Percentiles rank a stretch among this genome's conserved stretches.
phyloP scores from a whole-genome alignment of 2,888 invertebrate genomes.

The Xestia c-nigrum region DNA sequence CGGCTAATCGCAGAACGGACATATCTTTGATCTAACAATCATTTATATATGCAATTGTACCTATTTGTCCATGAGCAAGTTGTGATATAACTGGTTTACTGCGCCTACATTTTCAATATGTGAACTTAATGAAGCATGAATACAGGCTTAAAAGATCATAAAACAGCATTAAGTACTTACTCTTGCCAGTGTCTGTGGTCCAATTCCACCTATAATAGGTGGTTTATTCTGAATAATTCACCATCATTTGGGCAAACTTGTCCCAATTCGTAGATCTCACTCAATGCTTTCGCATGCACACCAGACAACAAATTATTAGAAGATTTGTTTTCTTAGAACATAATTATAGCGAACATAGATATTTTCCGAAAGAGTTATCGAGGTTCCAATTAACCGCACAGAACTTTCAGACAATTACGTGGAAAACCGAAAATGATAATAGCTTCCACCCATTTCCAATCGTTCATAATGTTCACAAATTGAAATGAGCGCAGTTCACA shows the following conservation, averaged over 20 bases:
- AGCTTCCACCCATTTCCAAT: background rate
- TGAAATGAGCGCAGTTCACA: conserved; percentile 26
- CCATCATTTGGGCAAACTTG: background rate
- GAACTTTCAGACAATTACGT: background rate
- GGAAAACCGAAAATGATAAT: conserved; percentile 12
- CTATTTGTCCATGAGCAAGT: conserved; percentile 21
- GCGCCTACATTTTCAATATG: conserved; percentile 38
- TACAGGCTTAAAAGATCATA: background rate
- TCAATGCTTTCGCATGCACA: background rate
- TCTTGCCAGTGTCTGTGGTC: background rate
- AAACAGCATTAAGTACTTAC: too few relatives aligned
- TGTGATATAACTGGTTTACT: conserved; percentile 28
- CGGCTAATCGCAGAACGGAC: conserved; percentile 4
- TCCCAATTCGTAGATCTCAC: background rate
- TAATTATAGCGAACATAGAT: too few relatives aligned
- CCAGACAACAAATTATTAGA: background rate
- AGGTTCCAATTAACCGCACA: background rate
- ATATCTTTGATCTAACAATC: conserved; percentile 28
- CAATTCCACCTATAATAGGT: background rate
- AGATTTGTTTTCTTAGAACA: background rate
- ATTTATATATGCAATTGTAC: conserved; percentile 30
- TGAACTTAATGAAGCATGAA: conserved; percentile 4
- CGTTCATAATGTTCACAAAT: conserved; percentile 32
- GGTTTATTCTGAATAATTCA: too few relatives aligned
- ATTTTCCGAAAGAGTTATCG: background rate